These are phyloP conservation scores for Chaetogeoica ovagalla DNA, from an alignment of 2,888 invertebrate genomes.

Conservation along the genomic window DNA sequence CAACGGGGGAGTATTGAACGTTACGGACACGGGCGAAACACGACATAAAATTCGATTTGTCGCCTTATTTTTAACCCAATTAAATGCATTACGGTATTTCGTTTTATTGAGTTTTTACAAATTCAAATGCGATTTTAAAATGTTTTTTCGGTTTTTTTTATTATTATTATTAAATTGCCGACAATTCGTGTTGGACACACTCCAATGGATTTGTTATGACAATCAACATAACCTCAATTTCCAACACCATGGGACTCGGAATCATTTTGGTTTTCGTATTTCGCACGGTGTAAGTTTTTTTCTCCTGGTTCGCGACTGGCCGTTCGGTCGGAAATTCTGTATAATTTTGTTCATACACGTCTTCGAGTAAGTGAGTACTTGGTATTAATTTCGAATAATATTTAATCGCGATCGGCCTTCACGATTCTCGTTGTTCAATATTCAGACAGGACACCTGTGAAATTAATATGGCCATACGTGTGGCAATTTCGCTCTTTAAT, in stretches of 20 bases:
- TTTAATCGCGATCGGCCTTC: background rate
- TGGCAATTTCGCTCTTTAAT: constrained; percentile 10
- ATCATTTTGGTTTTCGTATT: background rate
- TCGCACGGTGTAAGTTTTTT: background rate
- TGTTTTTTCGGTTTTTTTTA: no score
- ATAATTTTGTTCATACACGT: background rate
- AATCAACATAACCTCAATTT: constrained; percentile 40
- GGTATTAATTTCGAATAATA: background rate
- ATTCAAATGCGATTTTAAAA: no score
- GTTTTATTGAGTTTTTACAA: no score
- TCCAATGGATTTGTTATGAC: background rate
- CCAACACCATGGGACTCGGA: background rate
- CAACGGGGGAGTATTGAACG: no score
- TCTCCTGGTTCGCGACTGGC: background rate
- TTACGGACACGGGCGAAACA: no score
- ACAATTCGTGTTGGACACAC: constrained; percentile 3
- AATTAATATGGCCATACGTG: constrained; percentile 3
- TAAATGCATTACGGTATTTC: no score
- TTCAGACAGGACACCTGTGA: background rate
- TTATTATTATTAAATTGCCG: no score
- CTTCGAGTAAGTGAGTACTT: constrained; percentile 18
- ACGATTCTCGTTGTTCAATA: background rate
- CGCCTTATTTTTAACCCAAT: no score
- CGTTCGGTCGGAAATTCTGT: background rate
- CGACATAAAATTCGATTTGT: no score